Conservation (phyloP, 2,888 invertebrate species). For the Drosophila nr. perissopoda region DNA sequence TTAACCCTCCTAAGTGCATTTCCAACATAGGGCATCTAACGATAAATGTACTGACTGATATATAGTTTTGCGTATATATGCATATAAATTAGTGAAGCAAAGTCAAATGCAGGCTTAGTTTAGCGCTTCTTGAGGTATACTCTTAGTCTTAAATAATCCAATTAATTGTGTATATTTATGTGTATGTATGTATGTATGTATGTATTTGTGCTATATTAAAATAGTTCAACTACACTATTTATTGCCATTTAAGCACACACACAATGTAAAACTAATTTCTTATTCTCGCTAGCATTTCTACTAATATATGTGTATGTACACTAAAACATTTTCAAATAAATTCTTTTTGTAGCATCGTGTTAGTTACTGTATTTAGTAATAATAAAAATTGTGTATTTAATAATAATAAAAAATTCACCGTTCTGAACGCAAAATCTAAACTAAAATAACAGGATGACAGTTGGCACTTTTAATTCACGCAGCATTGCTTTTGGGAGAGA, state of each 20-base stretch:
- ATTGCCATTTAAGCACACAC: slow-evolving; percentile 73
- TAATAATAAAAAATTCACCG: not conserved
- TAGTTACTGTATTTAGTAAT: not conserved
- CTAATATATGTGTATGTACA: slow-evolving; percentile 9
- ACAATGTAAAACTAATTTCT: slow-evolving; percentile 41
- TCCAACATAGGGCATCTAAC: slow-evolving; percentile 18
- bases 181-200: slow-evolving; percentile 50
- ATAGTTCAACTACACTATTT: slow-evolving; percentile 59
- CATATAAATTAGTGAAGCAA: slow-evolving; percentile 25
- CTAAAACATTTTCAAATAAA: slow-evolving; percentile 8
- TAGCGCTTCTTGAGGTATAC: slow-evolving; percentile 8
- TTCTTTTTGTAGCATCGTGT: not conserved
- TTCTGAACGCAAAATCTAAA: not conserved
- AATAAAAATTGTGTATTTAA: not conserved
- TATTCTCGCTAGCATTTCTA: slow-evolving; percentile 34
- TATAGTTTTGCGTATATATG: slow-evolving; percentile 17
- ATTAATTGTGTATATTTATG: slow-evolving; percentile 46
- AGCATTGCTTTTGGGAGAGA: slow-evolving; percentile 2
- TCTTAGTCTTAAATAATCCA: slow-evolving; percentile 22
- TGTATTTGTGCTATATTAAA: slow-evolving; percentile 76
- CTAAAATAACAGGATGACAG: slow-evolving; percentile 3
- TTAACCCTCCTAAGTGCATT: slow-evolving; percentile 65
- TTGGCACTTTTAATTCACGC: not conserved
- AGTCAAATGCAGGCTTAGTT: slow-evolving; percentile 20
- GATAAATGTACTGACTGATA: slow-evolving; percentile 53